Conservation (phyloP, 2,797 vertebrate genomes). For the Eleutherodactylus coqui region DNA sequence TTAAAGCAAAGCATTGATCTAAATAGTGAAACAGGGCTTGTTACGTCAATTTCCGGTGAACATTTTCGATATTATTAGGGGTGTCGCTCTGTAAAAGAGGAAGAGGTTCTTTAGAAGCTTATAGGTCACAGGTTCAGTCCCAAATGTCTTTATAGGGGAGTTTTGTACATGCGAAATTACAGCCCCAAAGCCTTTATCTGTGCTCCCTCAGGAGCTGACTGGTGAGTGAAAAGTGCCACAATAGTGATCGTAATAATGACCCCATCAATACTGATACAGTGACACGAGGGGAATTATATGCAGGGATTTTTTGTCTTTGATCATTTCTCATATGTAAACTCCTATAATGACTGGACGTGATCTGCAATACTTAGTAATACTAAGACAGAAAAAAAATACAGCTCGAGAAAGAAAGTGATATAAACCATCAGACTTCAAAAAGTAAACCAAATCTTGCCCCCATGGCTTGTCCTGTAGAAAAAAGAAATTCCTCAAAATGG, state of each 20-base stretch:
- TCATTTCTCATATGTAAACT: slow-evolving; percentile 16
- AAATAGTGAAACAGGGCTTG: background rate
- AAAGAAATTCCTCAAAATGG: background rate
- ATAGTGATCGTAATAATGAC: background rate
- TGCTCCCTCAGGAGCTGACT: background rate
- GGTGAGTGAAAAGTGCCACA: background rate
- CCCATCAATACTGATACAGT: background rate
- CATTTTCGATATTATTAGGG: background rate
- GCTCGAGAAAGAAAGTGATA: background rate
- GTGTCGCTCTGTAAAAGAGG: background rate
- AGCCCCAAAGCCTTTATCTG: background rate
- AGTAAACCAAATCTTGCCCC: background rate
- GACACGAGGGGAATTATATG: slow-evolving; percentile 13
- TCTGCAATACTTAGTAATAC: slow-evolving; percentile 43
- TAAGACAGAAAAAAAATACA: slow-evolving; percentile 42
- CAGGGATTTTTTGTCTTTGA: background rate
- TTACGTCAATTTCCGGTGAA: background rate
- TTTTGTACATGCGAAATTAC: background rate
- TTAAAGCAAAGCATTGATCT: too few relatives aligned
- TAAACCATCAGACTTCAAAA: background rate
- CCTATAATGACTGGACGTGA: slow-evolving; percentile 21
- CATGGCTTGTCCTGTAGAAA: background rate
- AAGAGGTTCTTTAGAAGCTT: background rate
- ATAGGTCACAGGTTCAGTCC: background rate
- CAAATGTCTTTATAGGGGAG: background rate